phyloP scores from a whole-genome alignment of 1,140 invertebrate species.

The Calliopsis andreniformis region DNA sequence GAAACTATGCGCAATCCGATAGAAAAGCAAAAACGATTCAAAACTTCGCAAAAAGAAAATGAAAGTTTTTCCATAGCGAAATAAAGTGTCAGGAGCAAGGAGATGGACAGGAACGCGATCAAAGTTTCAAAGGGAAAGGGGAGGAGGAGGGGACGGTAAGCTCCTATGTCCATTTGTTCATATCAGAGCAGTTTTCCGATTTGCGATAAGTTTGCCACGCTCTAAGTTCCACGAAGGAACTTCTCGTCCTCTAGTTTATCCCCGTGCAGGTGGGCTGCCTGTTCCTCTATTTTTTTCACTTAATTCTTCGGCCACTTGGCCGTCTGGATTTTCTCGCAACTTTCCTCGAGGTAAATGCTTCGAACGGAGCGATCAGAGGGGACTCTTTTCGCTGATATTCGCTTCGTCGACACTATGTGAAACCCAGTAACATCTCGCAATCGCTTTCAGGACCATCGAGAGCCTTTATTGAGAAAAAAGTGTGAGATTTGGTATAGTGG shows the following conservation, averaged over 20 bases:
- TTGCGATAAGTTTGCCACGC: conserved; percentile 18
- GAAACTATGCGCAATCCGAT: no score
- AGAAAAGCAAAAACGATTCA: no score
- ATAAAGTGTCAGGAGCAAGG: not conserved
- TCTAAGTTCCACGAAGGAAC: conserved; percentile 19
- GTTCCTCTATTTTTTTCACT: conserved; percentile 12
- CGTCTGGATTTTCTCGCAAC: not conserved
- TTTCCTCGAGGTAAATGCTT: conserved; percentile 1
- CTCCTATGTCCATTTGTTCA: conserved; percentile 36
- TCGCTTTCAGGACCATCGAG: not conserved
- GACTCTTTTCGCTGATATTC: not conserved
- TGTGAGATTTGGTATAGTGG: no score
- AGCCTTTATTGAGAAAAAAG: not conserved
- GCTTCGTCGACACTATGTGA: not conserved
- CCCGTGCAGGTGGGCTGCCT: not conserved
- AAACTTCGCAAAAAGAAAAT: not conserved
- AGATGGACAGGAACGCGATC: conserved; percentile 17
- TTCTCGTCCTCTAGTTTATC: conserved; percentile 8
- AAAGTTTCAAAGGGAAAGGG: not conserved
- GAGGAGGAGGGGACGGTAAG: not conserved
- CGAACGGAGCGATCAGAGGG: not conserved
- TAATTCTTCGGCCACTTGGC: conserved; percentile 25
- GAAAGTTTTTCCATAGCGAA: not conserved
- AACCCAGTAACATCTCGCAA: not conserved
- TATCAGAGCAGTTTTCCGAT: conserved; percentile 9